Evolutionary conservation across 2,888 invertebrate species (phyloP), one percentile per base, ranked within the genome.

Genomic region (Chaitophorus viminalis): DNA sequence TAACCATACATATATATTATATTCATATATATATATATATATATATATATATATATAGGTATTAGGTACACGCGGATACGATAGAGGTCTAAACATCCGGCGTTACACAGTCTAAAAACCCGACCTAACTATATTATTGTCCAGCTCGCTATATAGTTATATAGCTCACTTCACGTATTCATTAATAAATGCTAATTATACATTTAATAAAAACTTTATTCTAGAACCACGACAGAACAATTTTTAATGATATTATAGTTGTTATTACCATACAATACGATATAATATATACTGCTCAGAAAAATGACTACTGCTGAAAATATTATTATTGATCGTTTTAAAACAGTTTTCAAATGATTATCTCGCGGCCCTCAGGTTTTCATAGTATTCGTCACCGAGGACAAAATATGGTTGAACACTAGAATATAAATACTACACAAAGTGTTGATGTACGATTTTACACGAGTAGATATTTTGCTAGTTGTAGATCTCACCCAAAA

Each of bases 31-130:
- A n/a, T n/a, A 60, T 60, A 8, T 60, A 11, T 60, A 60, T 60
- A 25, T 21, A 46, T 46, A 46, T 46, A 46, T 46, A 46, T 1
- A 11, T 14, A 46, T 46, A 46, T 46, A 46, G 46, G 60, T 25
- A 5, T n/a, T n/a, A 3, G 31, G 31, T 81, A 18, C 72, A 54
- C 54, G 60, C 72, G 72, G 78, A 78, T 78, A 85, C 79, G 60
- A 31, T 60, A 86, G 78, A 86, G 86, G 86, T 86, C 86, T 86
- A 72, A 65, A 86, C 86, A 86, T 86, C 86, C 86, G 86, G 86
- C 52, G 29, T 39, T 60, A 76, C 25, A 25, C 33, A n/a, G 77
- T 85, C 70, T 77, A 33, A 68, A 52, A 85, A 68, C 68, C 77
- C 76, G 84, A 84, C 84, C 84, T n/a, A 72, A 54, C 86, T 31